Percentiles rank a stretch among this genome's conserved stretches.
Evolutionary conservation across 2,797 vertebrate genomes (phyloP).

Genomic region (Phalloptychus januarius): DNA sequence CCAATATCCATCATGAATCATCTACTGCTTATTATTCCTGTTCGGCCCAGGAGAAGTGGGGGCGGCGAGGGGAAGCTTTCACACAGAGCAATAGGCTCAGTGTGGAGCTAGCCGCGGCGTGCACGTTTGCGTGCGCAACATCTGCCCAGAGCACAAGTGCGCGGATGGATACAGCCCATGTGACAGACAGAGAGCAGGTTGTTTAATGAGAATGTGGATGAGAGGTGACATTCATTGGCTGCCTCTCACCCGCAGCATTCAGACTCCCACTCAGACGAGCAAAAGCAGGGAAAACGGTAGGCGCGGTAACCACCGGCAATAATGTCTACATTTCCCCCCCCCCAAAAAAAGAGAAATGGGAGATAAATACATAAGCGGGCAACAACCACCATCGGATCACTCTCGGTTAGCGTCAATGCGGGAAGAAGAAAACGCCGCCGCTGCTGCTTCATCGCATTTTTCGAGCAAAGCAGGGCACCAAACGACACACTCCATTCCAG

Average conservation of each 20-base stretch:
- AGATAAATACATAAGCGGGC: constrained; percentile 55
- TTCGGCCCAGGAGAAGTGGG: constrained; percentile 58
- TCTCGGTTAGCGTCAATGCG: constrained; percentile 51
- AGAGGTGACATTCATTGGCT: constrained; percentile 83
- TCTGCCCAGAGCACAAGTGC: constrained; percentile 64
- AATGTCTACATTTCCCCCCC: constrained; percentile 51
- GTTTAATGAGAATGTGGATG: constrained; percentile 82
- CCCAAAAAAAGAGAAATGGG: constrained; percentile 4
- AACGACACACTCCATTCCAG: constrained; percentile 34
- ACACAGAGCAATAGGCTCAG: constrained; percentile 42
- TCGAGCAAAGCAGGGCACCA: constrained; percentile 37
- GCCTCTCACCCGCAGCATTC: constrained; percentile 70
- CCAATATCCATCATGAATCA: constrained; percentile 80
- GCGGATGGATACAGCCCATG: constrained; percentile 67
- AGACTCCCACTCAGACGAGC: constrained; percentile 70
- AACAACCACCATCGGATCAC: constrained; percentile 48
- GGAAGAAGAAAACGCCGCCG: constrained; percentile 16
- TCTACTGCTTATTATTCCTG: constrained; percentile 81
- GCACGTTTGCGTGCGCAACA: constrained; percentile 14
- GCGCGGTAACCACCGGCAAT: constrained; percentile 62
- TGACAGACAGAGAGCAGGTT: constrained; percentile 79
- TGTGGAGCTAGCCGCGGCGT: constrained; percentile 3
- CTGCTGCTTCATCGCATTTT: constrained; percentile 42
- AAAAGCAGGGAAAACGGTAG: constrained; percentile 42
- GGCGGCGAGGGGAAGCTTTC: constrained; percentile 51